These are phyloP conservation scores for Phortica variegata DNA, from an alignment of 1,140 invertebrate species.

Conservation along the genomic window DNA sequence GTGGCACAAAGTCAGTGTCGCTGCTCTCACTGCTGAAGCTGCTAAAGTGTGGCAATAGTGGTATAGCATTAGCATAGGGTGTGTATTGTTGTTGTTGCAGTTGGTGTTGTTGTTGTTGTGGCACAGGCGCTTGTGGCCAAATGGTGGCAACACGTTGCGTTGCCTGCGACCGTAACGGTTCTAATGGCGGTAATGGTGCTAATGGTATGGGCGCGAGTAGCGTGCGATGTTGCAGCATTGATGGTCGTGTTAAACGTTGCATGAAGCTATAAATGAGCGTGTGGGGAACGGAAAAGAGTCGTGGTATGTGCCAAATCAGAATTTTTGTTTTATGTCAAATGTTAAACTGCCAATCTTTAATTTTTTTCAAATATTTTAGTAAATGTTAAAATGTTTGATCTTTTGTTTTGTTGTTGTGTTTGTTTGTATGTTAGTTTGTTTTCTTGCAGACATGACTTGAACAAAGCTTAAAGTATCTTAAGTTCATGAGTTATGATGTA, in stretches of 20 bases:
- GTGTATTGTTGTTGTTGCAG: constrained; percentile 19
- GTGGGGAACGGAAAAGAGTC: not conserved
- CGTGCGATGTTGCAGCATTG: constrained; percentile 42
- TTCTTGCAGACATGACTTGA: no score
- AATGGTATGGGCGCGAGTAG: constrained; percentile 32
- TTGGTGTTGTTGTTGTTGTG: constrained; percentile 16
- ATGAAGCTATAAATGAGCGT: constrained; percentile 33
- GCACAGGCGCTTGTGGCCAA: constrained; percentile 23
- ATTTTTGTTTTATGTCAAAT: no score
- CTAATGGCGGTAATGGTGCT: constrained; percentile 36
- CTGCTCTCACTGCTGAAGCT: constrained; percentile 17
- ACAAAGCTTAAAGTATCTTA: no score
- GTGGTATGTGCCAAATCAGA: no score
- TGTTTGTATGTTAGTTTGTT: no score
- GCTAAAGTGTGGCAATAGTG: constrained; percentile 35
- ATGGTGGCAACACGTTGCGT: constrained; percentile 37
- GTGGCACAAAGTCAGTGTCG: constrained; percentile 46
- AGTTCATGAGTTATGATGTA: no score
- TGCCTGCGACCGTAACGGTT: constrained; percentile 40
- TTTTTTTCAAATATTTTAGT: no score
- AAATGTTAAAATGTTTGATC: no score
- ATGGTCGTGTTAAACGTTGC: constrained; percentile 48
- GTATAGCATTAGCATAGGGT: constrained; percentile 27
- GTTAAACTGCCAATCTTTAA: no score
- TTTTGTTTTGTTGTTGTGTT: no score